phyloP scores from a whole-genome alignment of 2,888 invertebrate species.

The Agrotis segetum region DNA sequence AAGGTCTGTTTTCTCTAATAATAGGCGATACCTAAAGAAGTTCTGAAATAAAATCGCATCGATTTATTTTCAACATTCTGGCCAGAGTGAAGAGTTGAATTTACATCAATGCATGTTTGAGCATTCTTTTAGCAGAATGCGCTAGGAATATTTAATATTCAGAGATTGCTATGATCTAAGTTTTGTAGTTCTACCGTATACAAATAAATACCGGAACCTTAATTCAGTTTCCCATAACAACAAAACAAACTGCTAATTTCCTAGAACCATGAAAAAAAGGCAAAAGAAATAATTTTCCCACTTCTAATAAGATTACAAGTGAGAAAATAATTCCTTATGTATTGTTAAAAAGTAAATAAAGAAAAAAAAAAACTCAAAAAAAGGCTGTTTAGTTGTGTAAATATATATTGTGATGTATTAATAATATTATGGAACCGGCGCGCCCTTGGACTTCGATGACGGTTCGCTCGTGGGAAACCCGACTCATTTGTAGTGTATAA shows the following conservation, averaged over 20 bases:
- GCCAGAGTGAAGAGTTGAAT: neutral
- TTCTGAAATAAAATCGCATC: neutral
- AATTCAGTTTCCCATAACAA: neutral
- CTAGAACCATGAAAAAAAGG: conserved; percentile 35
- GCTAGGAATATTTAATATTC: neutral
- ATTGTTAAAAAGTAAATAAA: conserved; percentile 69
- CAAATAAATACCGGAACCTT: too few species aligned
- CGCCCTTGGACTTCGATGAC: conserved; percentile 70
- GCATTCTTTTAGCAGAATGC: neutral
- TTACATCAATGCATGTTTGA: neutral
- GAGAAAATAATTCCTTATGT: conserved; percentile 61
- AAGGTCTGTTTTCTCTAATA: neutral
- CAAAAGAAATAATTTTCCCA: conserved; percentile 59
- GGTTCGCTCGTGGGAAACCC: conserved; percentile 78
- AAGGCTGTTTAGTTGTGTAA: conserved; percentile 83
- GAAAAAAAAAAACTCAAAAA: conserved; percentile 81
- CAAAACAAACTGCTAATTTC: conserved; percentile 56
- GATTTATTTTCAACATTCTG: neutral
- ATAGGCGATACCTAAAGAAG: neutral
- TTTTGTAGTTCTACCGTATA: neutral
- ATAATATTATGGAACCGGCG: conserved; percentile 75
- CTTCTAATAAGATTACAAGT: conserved; percentile 45
- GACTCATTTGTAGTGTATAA: conserved; percentile 81
- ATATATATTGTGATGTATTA: conserved; percentile 84
- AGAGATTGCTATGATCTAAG: neutral